Percentiles rank a stretch among this genome's conserved stretches.
Evolutionary conservation across 1,140 invertebrate species (phyloP).

Genomic region (Polypedilum pembai): DNA sequence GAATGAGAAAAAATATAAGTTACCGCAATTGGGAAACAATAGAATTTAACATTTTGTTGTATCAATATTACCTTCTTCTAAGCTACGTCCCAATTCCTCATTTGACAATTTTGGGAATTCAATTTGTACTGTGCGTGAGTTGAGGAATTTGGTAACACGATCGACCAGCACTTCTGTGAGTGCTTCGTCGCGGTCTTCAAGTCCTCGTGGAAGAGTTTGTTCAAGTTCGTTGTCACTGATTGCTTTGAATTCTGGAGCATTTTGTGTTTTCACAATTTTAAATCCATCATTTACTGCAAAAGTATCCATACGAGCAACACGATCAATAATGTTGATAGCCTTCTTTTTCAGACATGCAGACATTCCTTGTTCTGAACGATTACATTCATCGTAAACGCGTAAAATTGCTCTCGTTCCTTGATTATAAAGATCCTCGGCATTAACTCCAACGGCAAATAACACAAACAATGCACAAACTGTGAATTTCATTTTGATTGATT

Average conservation of each 20-base stretch:
- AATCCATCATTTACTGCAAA: constrained; percentile 57
- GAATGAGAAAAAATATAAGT: background rate
- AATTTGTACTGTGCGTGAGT: constrained; percentile 64
- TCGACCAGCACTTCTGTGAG: constrained; percentile 63
- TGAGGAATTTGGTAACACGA: constrained; percentile 59
- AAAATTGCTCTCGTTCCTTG: constrained; percentile 49
- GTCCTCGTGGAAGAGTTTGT: constrained; percentile 52
- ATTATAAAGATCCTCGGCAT: constrained; percentile 39
- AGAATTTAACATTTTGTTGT: constrained; percentile 22
- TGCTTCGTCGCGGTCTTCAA: constrained; percentile 54
- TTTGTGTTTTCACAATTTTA: constrained; percentile 54
- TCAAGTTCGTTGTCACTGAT: constrained; percentile 57
- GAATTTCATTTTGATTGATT: constrained; percentile 28
- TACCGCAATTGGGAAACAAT: background rate
- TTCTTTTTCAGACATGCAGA: constrained; percentile 71
- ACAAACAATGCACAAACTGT: constrained; percentile 16
- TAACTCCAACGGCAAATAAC: constrained; percentile 7
- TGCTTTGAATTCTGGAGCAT: constrained; percentile 38
- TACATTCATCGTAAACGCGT: constrained; percentile 57
- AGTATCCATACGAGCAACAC: constrained; percentile 58
- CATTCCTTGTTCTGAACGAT: constrained; percentile 50
- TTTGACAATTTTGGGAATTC: constrained; percentile 61
- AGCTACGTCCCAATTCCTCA: constrained; percentile 55
- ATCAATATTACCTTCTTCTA: constrained; percentile 61
- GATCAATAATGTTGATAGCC: constrained; percentile 65